Evolutionary conservation across 92 coral and sea anemone species (phyloP).

Genomic region (Siderastrea radians): DNA sequence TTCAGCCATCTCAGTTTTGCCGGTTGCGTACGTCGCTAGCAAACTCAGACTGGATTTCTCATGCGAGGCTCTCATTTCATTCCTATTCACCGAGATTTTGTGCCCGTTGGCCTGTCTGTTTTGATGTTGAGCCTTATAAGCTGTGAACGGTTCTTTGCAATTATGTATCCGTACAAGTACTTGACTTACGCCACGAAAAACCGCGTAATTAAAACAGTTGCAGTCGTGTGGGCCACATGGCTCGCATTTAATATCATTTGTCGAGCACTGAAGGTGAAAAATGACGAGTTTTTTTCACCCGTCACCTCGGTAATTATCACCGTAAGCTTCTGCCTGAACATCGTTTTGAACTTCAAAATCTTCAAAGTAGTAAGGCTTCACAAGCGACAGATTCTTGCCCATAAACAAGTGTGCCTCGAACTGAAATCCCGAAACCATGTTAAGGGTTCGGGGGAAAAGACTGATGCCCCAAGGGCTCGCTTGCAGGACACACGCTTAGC

Average conservation of each 20-base stretch:
- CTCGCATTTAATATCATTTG: conserved; percentile 32
- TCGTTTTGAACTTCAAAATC: conserved; percentile 46
- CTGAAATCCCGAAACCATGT: not conserved
- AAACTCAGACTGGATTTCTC: conserved; percentile 37
- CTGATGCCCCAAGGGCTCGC: not conserved
- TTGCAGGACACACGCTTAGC: conserved; percentile 29
- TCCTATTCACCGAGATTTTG: conserved; percentile 54
- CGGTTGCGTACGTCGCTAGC: conserved; percentile 44
- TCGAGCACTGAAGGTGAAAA: conserved; percentile 54
- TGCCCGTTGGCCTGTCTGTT: conserved; percentile 49
- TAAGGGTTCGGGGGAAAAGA: not conserved
- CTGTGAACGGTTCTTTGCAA: conserved; percentile 50
- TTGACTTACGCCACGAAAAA: conserved; percentile 17
- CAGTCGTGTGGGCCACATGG: conserved; percentile 39
- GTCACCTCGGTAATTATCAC: conserved; percentile 32
- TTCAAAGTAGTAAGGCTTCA: conserved; percentile 37
- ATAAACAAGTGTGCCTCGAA: not conserved
- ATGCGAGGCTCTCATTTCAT: conserved; percentile 41
- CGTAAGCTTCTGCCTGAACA: conserved; percentile 27
- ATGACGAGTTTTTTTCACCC: conserved; percentile 61
- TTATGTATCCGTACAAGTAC: conserved; percentile 48
- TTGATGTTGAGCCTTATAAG: conserved; percentile 38
- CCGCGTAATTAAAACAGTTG: conserved; percentile 1
- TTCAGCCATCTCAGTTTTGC: conserved; percentile 59
- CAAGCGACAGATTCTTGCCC: conserved; percentile 27